phyloP scores from a whole-genome alignment of 2,113 vertebrate genomes.

The Serilophus lunatus region DNA sequence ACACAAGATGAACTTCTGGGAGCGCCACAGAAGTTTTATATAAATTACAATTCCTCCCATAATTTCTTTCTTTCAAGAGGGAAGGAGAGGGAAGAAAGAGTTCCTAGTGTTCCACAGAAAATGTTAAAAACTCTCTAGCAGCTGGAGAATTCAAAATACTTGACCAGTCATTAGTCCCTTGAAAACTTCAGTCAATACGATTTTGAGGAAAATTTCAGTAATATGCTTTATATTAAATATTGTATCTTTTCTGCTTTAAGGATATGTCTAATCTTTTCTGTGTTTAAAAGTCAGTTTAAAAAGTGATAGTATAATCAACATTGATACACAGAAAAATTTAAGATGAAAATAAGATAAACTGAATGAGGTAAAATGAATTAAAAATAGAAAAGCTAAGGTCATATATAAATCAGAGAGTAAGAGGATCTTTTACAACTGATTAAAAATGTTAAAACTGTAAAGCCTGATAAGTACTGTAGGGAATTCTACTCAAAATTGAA shows the following conservation, averaged over 20 bases:
- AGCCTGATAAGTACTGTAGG: constrained; percentile 1
- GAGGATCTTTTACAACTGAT: constrained; percentile 28
- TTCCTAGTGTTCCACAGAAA: not conserved
- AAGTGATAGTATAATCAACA: not conserved
- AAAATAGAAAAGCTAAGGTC: constrained; percentile 24
- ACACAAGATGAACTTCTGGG: not conserved
- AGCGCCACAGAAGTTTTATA: not conserved
- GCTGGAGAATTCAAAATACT: not conserved
- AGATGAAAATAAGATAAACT: not conserved
- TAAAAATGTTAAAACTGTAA: constrained; percentile 31
- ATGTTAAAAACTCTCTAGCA: not conserved
- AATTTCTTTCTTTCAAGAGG: not conserved
- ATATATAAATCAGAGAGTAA: constrained; percentile 39
- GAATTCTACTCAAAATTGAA: constrained; percentile 21
- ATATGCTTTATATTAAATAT: not conserved
- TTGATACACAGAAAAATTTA: not conserved
- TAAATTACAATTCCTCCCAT: not conserved
- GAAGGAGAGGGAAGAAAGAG: not conserved
- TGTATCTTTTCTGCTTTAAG: not conserved
- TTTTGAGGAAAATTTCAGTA: not conserved
- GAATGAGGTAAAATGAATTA: constrained; percentile 17
- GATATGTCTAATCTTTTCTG: not conserved
- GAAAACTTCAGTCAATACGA: not conserved
- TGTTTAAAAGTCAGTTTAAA: not conserved
- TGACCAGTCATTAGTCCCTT: not conserved